Percentiles rank a stretch among this genome's conserved stretches.
These are phyloP conservation scores for Mustelus asterias DNA, from an alignment of 2,113 vertebrate species.

Conservation along the genomic window DNA sequence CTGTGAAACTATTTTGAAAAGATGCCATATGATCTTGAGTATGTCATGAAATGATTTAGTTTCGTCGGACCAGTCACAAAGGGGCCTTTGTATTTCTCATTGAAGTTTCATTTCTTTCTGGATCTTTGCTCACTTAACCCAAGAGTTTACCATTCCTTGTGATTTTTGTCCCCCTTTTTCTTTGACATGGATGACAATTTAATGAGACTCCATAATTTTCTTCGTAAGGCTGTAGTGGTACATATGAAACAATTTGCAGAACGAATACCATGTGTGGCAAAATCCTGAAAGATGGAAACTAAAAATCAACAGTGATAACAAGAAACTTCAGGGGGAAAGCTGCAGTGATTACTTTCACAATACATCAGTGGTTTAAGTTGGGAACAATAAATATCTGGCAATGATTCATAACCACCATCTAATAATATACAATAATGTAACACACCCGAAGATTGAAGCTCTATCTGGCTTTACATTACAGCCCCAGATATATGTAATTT, in stretches of 20 bases:
- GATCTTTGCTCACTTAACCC: not conserved
- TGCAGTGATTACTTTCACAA: slow-evolving; percentile 27
- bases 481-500: not conserved
- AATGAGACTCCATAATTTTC: not conserved
- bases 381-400: slow-evolving; percentile 27
- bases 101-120: not conserved
- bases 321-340: not conserved
- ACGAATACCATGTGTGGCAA: slow-evolving; percentile 16
- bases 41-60: not conserved
- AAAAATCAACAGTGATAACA: not conserved
- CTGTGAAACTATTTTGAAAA: not conserved
- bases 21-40: not conserved
- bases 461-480: not conserved
- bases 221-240: not conserved
- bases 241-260: slow-evolving; percentile 29
- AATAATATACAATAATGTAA: not conserved
- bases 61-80: not conserved
- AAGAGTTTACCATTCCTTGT: slow-evolving; percentile 14
- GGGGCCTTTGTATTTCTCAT: not conserved
- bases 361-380: not conserved
- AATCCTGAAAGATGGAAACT: not conserved
- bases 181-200: slow-evolving; percentile 6
- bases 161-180: not conserved
- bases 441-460: not conserved
- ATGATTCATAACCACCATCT: not conserved